phyloP scores from a whole-genome alignment of 2,797 vertebrate species.

The Mormyrops boulengeri region DNA sequence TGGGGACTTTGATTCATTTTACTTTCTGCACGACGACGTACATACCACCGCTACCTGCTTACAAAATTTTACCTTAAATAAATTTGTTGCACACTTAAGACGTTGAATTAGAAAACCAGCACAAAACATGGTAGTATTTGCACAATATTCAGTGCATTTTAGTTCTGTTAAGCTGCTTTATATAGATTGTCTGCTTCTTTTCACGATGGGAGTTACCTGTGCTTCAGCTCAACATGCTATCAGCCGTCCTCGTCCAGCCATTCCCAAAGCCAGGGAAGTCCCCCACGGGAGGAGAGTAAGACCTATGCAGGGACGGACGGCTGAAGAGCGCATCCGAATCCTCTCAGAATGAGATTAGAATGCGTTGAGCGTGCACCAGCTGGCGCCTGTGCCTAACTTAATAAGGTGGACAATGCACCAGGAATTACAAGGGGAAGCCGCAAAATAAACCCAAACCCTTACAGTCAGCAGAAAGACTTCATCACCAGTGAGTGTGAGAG shows the following conservation, averaged over 20 bases:
- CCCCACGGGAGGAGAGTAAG: neutral
- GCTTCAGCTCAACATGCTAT: neutral
- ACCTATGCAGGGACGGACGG: neutral
- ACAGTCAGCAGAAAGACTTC: neutral
- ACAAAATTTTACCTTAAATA: neutral
- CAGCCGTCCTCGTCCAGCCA: neutral
- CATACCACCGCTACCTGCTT: neutral
- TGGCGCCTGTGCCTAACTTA: neutral
- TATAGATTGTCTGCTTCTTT: neutral
- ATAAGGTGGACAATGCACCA: neutral
- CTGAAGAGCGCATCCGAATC: conserved; percentile 23
- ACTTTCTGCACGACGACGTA: neutral
- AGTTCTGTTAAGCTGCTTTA: neutral
- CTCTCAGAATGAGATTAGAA: conserved; percentile 36
- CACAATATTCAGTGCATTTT: neutral
- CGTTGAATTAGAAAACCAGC: neutral
- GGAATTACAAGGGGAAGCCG: too few relatives aligned
- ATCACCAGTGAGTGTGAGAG: neutral
- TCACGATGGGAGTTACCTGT: neutral
- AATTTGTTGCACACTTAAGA: neutral
- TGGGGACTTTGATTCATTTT: neutral
- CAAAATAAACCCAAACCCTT: neutral
- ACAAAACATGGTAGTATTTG: neutral
- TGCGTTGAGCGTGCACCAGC: conserved; percentile 15
- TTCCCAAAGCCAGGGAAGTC: neutral